Evolutionary conservation across 2,113 vertebrate species (phyloP).

Genomic region (Centropus bengalensis): DNA sequence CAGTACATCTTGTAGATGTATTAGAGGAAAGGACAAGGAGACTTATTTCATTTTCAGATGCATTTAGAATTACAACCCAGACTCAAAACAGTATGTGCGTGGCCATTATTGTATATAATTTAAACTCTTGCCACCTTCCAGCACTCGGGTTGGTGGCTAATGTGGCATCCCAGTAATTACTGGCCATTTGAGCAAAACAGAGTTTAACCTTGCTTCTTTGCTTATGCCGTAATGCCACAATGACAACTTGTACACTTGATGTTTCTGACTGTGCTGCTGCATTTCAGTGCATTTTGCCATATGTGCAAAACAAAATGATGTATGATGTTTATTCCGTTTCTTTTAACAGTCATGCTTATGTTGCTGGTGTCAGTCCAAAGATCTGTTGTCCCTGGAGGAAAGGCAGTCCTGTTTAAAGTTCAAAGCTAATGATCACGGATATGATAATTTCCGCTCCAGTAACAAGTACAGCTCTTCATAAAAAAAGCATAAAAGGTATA

Average conservation of each 20-base stretch:
- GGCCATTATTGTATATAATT: neutral
- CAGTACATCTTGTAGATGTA: neutral
- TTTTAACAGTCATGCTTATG: slow-evolving; percentile 88
- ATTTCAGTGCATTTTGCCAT: neutral
- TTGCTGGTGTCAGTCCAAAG: slow-evolving; percentile 85
- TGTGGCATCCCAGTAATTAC: neutral
- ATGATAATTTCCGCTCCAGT: slow-evolving; percentile 89
- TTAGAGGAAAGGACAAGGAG: neutral
- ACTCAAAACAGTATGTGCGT: neutral
- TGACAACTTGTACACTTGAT: neutral
- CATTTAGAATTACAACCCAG: neutral
- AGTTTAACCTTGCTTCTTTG: neutral
- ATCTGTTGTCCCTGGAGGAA: slow-evolving; percentile 83
- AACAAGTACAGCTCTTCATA: slow-evolving; percentile 92
- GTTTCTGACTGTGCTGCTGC: neutral
- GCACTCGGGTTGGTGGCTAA: neutral
- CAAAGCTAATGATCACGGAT: slow-evolving; percentile 87
- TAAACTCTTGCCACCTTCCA: neutral
- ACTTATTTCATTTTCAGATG: neutral
- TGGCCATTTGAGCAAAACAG: neutral
- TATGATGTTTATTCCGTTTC: slow-evolving; percentile 44
- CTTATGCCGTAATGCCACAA: neutral
- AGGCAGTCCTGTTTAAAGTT: slow-evolving; percentile 89
- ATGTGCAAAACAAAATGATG: neutral
- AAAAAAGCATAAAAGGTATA: slow-evolving; percentile 55